These are phyloP conservation scores for Anolis carolinensis DNA, from an alignment of 2,113 vertebrate genomes.

Conservation along the genomic window DNA sequence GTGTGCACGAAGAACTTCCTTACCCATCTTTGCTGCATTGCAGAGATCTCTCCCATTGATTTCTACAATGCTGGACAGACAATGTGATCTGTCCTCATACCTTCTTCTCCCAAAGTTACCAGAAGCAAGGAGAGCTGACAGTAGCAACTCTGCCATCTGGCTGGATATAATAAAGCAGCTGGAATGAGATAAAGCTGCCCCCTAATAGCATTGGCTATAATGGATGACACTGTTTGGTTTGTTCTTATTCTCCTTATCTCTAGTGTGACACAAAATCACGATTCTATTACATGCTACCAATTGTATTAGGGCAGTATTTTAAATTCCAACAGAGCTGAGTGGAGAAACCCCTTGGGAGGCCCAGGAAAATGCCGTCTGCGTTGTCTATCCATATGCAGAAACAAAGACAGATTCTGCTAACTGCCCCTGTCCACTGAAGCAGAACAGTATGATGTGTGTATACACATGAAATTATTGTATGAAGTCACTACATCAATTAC, in stretches of 20 bases:
- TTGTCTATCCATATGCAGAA: too few species aligned
- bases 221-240: neutral
- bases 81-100: constrained; percentile 27
- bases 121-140: constrained; percentile 41
- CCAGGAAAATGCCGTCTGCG: too few species aligned
- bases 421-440: too few species aligned
- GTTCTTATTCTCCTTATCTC: constrained; percentile 32
- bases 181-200: neutral
- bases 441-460: too few species aligned
- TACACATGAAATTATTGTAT: too few species aligned
- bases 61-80: constrained; percentile 6
- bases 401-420: too few species aligned
- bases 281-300: constrained; percentile 23
- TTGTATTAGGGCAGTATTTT: neutral
- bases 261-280: constrained; percentile 31
- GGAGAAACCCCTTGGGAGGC: neutral
- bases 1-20: constrained; percentile 29
- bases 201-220: constrained; percentile 34
- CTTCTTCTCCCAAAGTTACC: constrained; percentile 23
- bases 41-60: constrained; percentile 37
- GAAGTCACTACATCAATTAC: too few species aligned
- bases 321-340: constrained; percentile 10
- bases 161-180: neutral
- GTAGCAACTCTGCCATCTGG: constrained; percentile 41
- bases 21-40: constrained; percentile 42